phyloP scores from a whole-genome alignment of 2,113 vertebrate species.

The Pongo pygmaeus region DNA sequence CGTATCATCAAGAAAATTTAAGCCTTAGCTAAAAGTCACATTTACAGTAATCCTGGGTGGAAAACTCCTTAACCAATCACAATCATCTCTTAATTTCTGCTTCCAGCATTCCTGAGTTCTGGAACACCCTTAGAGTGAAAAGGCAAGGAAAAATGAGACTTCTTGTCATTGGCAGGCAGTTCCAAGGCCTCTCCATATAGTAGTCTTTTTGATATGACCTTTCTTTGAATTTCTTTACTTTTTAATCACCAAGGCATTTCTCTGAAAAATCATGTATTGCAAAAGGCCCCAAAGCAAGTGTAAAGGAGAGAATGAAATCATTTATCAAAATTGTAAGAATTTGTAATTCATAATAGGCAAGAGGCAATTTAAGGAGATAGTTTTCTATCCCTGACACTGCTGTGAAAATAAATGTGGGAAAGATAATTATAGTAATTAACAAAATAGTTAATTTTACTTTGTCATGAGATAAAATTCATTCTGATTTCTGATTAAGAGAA shows the following conservation, averaged over 20 bases:
- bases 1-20: neutral
- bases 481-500: slow-evolving; percentile 81
- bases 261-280: slow-evolving; percentile 73
- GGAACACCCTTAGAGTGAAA: slow-evolving; percentile 49
- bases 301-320: slow-evolving; percentile 80
- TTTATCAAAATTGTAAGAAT: slow-evolving; percentile 84
- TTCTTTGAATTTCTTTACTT: slow-evolving; percentile 76
- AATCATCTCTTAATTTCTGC: slow-evolving; percentile 6
- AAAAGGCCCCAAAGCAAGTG: slow-evolving; percentile 77
- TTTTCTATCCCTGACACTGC: slow-evolving; percentile 80
- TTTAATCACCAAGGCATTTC: slow-evolving; percentile 74
- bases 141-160: slow-evolving; percentile 8
- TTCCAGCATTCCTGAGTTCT: neutral
- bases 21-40: slow-evolving; percentile 16
- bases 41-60: neutral
- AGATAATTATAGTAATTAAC: slow-evolving; percentile 86
- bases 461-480: slow-evolving; percentile 80
- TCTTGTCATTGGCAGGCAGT: slow-evolving; percentile 57
- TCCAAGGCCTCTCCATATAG: slow-evolving; percentile 52
- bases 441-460: slow-evolving; percentile 85
- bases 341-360: slow-evolving; percentile 84
- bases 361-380: slow-evolving; percentile 82
- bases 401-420: slow-evolving; percentile 84
- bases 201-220: slow-evolving; percentile 72
- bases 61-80: neutral